Conservation (phyloP, 2,113 vertebrate genomes). For the Isurus oxyrinchus region DNA sequence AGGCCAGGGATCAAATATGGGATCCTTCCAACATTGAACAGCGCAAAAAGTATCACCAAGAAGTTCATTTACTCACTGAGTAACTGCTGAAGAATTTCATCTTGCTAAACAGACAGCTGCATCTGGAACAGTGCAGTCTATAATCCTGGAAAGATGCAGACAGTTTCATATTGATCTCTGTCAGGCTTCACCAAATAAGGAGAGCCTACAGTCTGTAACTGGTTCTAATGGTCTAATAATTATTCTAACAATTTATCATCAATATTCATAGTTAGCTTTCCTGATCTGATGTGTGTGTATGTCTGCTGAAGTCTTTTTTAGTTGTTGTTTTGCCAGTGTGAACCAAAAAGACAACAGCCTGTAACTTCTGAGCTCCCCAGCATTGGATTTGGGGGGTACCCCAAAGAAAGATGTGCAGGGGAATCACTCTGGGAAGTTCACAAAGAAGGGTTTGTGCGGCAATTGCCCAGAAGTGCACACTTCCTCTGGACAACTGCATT, state of each 20-base stretch:
- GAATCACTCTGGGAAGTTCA: too few relatives aligned
- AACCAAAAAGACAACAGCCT: background rate
- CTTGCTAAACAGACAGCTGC: background rate
- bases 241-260: background rate
- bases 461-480: too few relatives aligned
- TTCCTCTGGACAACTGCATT: too few relatives aligned
- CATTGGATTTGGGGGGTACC: too few relatives aligned
- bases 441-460: too few relatives aligned
- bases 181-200: background rate
- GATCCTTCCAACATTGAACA: background rate
- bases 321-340: background rate
- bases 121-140: background rate
- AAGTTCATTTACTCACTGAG: background rate
- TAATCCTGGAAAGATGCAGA: background rate
- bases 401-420: too few relatives aligned
- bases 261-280: background rate
- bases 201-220: background rate
- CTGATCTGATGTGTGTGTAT: background rate
- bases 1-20: background rate
- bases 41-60: background rate
- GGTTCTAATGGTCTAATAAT: background rate
- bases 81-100: constrained; percentile 5
- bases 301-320: background rate
- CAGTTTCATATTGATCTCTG: background rate
- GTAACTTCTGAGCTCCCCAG: too few relatives aligned